Conservation (phyloP, 2,888 invertebrate species). For the Julus scanicus region DNA sequence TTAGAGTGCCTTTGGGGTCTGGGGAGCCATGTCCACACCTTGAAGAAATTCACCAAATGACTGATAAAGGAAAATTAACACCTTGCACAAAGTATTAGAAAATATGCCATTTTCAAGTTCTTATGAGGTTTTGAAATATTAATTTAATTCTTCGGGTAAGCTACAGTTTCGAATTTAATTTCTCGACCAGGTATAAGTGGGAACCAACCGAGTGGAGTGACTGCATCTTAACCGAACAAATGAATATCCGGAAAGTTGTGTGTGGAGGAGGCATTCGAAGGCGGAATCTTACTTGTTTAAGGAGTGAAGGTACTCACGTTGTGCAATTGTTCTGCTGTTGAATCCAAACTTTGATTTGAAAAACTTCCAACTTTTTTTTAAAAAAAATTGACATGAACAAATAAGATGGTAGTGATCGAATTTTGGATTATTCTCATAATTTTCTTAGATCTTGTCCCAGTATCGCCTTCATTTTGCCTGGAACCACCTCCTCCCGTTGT, state of each 20-base stretch:
- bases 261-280: slow-evolving; percentile 74
- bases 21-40: slow-evolving; percentile 66
- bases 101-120: background rate
- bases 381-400: background rate
- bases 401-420: too few relatives aligned
- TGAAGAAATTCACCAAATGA: slow-evolving; percentile 63
- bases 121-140: background rate
- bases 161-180: background rate
- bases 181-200: slow-evolving; percentile 70
- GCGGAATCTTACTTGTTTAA: slow-evolving; percentile 71
- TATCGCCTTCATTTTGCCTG: slow-evolving; percentile 57
- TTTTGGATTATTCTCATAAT: background rate
- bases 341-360: background rate
- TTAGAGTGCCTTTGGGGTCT: slow-evolving; percentile 64
- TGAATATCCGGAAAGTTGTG: slow-evolving; percentile 61
- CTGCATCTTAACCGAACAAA: slow-evolving; percentile 62
- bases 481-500: slow-evolving; percentile 59
- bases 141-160: background rate
- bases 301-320: slow-evolving; percentile 61
- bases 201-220: slow-evolving; percentile 72
- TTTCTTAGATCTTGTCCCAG: slow-evolving; percentile 59
- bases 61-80: slow-evolving; percentile 63
- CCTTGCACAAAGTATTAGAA: slow-evolving; percentile 62
- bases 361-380: background rate
- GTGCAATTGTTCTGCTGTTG: background rate